Percentiles rank a stretch among this genome's conserved stretches.
phyloP scores from a whole-genome alignment of 1,140 invertebrate genomes.

The Plodia interpunctella region DNA sequence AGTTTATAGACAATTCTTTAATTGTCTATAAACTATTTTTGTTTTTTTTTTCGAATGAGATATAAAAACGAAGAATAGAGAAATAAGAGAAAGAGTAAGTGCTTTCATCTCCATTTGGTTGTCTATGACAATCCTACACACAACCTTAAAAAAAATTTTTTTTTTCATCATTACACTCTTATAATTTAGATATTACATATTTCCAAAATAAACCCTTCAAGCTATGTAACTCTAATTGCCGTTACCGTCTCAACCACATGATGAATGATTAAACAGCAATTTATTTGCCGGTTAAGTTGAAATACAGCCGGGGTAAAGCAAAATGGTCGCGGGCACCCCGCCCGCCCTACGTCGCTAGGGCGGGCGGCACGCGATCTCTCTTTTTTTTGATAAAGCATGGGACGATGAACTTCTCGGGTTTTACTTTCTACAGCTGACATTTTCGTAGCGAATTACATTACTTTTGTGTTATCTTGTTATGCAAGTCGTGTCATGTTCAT shows the following conservation, averaged over 20 bases:
- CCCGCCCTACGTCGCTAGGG: slow-evolving; percentile 16
- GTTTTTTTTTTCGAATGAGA: too few species aligned
- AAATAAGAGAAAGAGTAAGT: too few species aligned
- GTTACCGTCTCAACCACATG: neutral
- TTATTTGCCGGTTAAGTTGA: slow-evolving; percentile 7
- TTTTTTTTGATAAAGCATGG: slow-evolving; percentile 34
- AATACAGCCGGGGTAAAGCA: slow-evolving; percentile 13
- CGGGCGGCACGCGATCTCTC: slow-evolving; percentile 45
- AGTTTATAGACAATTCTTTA: too few species aligned
- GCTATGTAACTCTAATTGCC: neutral
- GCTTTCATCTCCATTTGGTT: too few species aligned
- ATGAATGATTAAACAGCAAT: slow-evolving; percentile 11
- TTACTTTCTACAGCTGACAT: slow-evolving; percentile 35
- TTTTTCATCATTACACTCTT: too few species aligned
- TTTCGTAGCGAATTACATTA: neutral
- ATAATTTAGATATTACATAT: too few species aligned
- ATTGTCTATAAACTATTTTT: too few species aligned
- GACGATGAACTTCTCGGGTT: slow-evolving; percentile 43
- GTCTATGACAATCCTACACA: too few species aligned
- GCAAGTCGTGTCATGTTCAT: neutral
- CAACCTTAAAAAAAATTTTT: too few species aligned
- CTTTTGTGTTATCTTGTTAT: neutral
- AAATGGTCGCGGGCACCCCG: slow-evolving; percentile 25
- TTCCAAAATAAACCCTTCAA: too few species aligned
- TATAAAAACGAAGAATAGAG: too few species aligned